Evolutionary conservation across 2,797 vertebrate species (phyloP).

Genomic region (Clarias laeviceps): DNA sequence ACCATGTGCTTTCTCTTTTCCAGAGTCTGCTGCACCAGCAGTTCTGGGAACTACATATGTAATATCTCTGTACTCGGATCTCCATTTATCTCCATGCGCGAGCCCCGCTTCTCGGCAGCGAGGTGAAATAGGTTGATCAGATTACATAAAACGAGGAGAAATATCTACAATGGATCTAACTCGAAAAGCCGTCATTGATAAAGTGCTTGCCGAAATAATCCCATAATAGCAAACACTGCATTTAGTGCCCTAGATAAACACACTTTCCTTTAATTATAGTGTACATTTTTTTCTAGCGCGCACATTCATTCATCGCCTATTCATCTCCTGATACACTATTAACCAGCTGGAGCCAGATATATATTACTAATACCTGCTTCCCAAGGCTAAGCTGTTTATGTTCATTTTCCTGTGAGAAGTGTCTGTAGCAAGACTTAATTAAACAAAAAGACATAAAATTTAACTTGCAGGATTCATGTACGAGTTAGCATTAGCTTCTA

Average conservation of each 20-base stretch:
- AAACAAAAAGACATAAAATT: background rate
- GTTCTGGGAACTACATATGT: slow-evolving; percentile 32
- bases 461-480: background rate
- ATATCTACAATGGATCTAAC: slow-evolving; percentile 17
- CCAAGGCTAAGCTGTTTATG: background rate
- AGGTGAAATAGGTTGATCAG: slow-evolving; percentile 32
- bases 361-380: background rate
- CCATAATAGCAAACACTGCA: background rate
- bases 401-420: background rate
- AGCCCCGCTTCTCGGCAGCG: slow-evolving; percentile 18
- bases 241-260: slow-evolving; percentile 8
- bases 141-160: slow-evolving; percentile 30
- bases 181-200: slow-evolving; percentile 21
- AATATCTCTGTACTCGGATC: slow-evolving; percentile 27
- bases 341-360: background rate
- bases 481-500: background rate
- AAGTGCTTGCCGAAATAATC: slow-evolving; percentile 7
- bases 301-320: background rate
- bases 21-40: slow-evolving; percentile 9
- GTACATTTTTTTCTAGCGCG: background rate
- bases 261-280: slow-evolving; percentile 9
- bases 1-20: background rate
- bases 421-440: background rate
- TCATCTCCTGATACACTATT: background rate
- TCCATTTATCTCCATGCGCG: slow-evolving; percentile 33